Evolutionary conservation across 2,797 vertebrate genomes (phyloP).

Genomic region (Semaprochilodus insignis): DNA sequence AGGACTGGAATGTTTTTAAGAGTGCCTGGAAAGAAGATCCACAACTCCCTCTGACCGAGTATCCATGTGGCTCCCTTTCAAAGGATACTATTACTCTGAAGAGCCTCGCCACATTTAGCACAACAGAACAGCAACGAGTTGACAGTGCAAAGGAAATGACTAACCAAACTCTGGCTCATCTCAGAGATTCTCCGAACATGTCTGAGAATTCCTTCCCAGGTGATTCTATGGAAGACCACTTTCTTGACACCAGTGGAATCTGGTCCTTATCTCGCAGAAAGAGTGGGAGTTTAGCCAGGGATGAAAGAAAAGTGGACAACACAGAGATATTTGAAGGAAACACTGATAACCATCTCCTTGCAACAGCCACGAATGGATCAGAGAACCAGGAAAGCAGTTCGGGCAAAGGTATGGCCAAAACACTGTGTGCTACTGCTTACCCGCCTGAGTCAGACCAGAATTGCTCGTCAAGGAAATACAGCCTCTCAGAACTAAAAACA

Average conservation of each 20-base stretch:
- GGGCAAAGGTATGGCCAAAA: conserved; percentile 43
- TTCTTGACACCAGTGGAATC: conserved; percentile 64
- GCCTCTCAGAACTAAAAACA: conserved; percentile 14
- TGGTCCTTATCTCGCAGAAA: conserved; percentile 54
- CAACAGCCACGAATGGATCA: background rate
- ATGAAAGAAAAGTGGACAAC: conserved; percentile 23
- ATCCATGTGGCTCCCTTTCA: conserved; percentile 51
- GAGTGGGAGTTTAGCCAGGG: conserved; percentile 3
- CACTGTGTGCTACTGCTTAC: background rate
- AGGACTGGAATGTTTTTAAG: conserved; percentile 53
- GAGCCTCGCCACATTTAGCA: conserved; percentile 33
- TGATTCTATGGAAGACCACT: conserved; percentile 65
- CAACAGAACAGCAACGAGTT: conserved; percentile 65
- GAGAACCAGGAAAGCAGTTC: conserved; percentile 20
- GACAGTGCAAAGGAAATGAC: conserved; percentile 36
- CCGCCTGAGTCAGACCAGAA: background rate
- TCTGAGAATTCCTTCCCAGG: conserved; percentile 18
- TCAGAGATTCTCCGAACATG: conserved; percentile 29
- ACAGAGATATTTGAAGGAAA: background rate
- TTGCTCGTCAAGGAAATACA: conserved; percentile 1
- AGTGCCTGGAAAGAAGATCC: conserved; percentile 64
- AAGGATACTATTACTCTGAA: conserved; percentile 26
- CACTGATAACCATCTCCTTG: background rate
- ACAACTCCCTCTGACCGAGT: conserved; percentile 48
- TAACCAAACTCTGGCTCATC: conserved; percentile 40